These are phyloP conservation scores for Bimastos eiseni DNA, from an alignment of 2,888 invertebrate species.

Conservation along the genomic window DNA sequence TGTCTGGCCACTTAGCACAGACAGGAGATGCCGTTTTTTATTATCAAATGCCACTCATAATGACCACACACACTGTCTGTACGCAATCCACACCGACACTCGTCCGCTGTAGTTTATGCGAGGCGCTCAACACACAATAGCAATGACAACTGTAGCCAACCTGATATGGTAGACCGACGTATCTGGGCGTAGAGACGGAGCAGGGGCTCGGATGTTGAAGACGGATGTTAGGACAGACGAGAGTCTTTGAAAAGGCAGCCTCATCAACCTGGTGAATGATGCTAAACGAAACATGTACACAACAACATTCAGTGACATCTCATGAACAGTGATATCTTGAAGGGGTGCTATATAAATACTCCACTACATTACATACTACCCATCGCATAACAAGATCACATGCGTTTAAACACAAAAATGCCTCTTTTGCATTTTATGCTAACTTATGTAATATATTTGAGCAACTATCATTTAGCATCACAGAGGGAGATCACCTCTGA, in stretches of 20 bases:
- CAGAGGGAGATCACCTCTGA: no score
- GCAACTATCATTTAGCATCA: no score
- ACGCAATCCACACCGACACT: neutral
- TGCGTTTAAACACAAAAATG: no score
- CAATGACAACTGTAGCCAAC: neutral
- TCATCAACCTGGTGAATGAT: neutral
- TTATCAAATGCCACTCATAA: neutral
- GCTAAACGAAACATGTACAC: neutral
- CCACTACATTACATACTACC: neutral
- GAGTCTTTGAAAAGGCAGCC: neutral
- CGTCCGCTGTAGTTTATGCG: neutral
- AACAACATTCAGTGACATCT: neutral
- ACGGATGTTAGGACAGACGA: conserved; percentile 7
- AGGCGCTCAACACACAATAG: neutral
- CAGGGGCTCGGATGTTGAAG: neutral
- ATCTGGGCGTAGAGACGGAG: conserved; percentile 8
- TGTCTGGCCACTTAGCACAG: neutral
- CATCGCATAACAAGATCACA: neutral
- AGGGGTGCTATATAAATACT: no score
- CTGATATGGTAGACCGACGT: conserved; percentile 13
- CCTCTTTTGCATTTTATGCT: no score
- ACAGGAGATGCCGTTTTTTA: neutral
- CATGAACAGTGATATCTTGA: no score
- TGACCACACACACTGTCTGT: neutral
- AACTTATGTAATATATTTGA: no score